These are phyloP conservation scores for Hypena proboscidalis DNA, from an alignment of 2,888 invertebrate genomes.

Conservation along the genomic window DNA sequence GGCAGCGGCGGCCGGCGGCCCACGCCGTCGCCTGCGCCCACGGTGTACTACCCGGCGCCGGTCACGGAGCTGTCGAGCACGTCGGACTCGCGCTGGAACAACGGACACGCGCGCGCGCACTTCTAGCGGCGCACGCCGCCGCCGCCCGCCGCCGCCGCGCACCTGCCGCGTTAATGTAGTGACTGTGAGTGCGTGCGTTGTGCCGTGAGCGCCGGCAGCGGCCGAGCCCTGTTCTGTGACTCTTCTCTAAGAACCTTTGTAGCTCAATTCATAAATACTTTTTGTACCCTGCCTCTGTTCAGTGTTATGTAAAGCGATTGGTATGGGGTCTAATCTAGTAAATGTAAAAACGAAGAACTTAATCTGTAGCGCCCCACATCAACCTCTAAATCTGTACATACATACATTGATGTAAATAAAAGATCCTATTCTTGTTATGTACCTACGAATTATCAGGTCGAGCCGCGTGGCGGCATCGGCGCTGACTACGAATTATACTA, in stretches of 20 bases:
- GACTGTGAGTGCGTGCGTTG: neutral
- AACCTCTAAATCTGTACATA: neutral
- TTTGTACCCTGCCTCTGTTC: neutral
- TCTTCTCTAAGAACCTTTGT: neutral
- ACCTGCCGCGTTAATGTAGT: conserved; percentile 15
- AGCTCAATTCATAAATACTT: neutral
- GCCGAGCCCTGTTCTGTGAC: neutral
- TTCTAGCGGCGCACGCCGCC: conserved; percentile 47
- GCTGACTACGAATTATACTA: neutral
- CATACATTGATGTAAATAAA: neutral
- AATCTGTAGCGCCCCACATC: neutral
- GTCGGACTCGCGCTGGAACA: conserved; percentile 54
- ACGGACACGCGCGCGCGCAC: conserved; percentile 54
- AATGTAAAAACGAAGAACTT: neutral
- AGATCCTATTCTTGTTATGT: neutral
- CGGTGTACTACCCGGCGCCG: conserved; percentile 71
- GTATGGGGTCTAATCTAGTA: neutral
- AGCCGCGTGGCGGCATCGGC: neutral
- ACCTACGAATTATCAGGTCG: neutral
- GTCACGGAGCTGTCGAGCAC: conserved; percentile 47
- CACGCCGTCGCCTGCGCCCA: conserved; percentile 53
- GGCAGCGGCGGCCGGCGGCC: conserved; percentile 44
- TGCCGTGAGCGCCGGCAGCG: neutral
- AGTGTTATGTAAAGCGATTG: neutral
- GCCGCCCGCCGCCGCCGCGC: conserved; percentile 21